These are phyloP conservation scores for Tenthredo distinguenda DNA, from an alignment of 2,888 invertebrate genomes.

Conservation along the genomic window DNA sequence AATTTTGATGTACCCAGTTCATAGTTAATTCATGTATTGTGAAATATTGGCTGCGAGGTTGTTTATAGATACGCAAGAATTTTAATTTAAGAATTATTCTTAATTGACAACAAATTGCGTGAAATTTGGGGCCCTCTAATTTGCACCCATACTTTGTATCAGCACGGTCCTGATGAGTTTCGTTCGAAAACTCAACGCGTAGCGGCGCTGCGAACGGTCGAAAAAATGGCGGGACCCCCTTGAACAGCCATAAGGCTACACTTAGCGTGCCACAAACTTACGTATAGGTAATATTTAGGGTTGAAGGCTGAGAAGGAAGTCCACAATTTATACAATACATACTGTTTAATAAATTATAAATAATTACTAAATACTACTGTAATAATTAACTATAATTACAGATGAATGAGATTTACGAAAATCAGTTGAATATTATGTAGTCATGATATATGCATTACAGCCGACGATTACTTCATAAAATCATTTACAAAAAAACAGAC, in stretches of 20 bases:
- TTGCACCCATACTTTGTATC: too few species aligned
- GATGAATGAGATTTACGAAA: conserved; percentile 19
- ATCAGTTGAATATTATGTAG: conserved; percentile 52
- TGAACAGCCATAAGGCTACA: background rate
- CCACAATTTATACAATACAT: conserved; percentile 42
- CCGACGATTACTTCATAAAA: conserved; percentile 1
- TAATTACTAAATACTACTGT: conserved; percentile 58
- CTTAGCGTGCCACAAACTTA: background rate
- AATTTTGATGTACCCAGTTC: too few species aligned
- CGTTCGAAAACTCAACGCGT: too few species aligned
- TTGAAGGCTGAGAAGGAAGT: background rate
- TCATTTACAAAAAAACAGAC: background rate
- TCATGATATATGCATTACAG: conserved; percentile 46
- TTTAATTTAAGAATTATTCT: too few species aligned
- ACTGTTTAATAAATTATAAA: conserved; percentile 61
- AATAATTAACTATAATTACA: conserved; percentile 53
- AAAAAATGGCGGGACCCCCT: too few species aligned
- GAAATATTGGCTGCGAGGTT: too few species aligned
- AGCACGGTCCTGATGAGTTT: too few species aligned
- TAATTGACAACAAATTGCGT: too few species aligned
- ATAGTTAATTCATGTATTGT: too few species aligned
- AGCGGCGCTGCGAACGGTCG: too few species aligned
- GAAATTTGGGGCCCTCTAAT: too few species aligned
- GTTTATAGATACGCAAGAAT: too few species aligned
- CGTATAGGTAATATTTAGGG: background rate